Conservation (phyloP, 2,113 vertebrate genomes). For the Chionomys nivalis region DNA sequence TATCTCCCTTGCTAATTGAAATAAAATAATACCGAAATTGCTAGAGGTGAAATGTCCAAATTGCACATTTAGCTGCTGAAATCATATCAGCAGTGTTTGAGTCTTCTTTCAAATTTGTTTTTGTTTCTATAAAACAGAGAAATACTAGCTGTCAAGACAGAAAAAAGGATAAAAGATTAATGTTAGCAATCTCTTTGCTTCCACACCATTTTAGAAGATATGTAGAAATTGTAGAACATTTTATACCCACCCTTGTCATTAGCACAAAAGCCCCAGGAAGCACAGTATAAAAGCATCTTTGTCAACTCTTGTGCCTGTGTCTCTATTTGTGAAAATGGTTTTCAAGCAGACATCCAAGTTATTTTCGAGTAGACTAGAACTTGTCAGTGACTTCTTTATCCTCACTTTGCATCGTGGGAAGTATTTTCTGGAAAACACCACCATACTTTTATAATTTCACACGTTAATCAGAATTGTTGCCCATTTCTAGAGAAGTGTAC, state of each 20-base stretch:
- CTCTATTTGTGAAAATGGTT: constrained; percentile 45
- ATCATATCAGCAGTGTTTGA: constrained; percentile 23
- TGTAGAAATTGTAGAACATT: constrained; percentile 22
- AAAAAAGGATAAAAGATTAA: constrained; percentile 11
- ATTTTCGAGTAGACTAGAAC: constrained; percentile 23
- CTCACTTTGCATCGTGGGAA: neutral
- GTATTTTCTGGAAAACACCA: neutral
- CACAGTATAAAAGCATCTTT: neutral
- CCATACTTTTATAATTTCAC: neutral
- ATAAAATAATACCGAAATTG: constrained; percentile 62
- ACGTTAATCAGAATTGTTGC: neutral
- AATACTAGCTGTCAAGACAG: constrained; percentile 26
- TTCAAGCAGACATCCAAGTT: constrained; percentile 5
- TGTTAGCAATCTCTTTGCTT: constrained; percentile 30
- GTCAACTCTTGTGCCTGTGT: neutral
- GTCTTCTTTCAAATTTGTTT: constrained; percentile 47
- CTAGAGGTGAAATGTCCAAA: constrained; percentile 50
- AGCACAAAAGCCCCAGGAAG: constrained; percentile 7
- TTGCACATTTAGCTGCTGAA: constrained; percentile 46
- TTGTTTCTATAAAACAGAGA: constrained; percentile 32
- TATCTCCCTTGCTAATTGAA: constrained; percentile 46
- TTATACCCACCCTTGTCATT: constrained; percentile 15
- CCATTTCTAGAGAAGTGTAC: neutral
- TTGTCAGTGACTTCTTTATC: constrained; percentile 20
- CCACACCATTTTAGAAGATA: constrained; percentile 1